These are phyloP conservation scores for Rhadinocentrus ornatus DNA, from an alignment of 2,797 vertebrate genomes.

Conservation along the genomic window DNA sequence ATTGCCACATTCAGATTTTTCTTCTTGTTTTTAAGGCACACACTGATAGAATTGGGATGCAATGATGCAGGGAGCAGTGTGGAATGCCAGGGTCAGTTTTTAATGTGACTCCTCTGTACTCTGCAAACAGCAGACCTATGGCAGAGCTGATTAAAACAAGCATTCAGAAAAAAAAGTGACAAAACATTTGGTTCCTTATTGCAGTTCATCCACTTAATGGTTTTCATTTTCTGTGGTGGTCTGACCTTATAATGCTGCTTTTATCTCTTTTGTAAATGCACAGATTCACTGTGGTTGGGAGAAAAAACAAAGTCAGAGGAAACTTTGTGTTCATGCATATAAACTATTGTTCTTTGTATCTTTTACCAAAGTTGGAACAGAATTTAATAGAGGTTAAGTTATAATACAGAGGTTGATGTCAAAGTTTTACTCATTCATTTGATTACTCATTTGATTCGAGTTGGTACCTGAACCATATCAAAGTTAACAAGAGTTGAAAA, in stretches of 20 bases:
- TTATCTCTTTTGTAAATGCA: neutral
- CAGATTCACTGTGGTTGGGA: neutral
- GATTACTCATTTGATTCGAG: neutral
- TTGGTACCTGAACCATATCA: neutral
- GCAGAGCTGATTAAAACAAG: conserved; percentile 18
- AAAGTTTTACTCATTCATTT: neutral
- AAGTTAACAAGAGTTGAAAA: neutral
- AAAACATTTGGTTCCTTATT: conserved; percentile 19
- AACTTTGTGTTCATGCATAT: too few species aligned
- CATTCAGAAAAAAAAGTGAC: conserved; percentile 1
- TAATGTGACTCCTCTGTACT: conserved; percentile 7
- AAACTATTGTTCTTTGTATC: too few species aligned
- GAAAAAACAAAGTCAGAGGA: too few species aligned
- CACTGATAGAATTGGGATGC: conserved; percentile 5
- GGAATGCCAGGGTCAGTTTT: neutral
- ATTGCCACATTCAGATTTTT: neutral
- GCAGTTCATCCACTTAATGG: conserved; percentile 1
- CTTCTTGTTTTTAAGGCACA: neutral
- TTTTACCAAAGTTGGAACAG: neutral
- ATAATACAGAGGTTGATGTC: too few species aligned
- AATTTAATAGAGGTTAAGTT: neutral
- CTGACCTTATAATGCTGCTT: conserved; percentile 26
- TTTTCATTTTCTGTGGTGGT: conserved; percentile 15
- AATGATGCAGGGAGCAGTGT: conserved; percentile 20
- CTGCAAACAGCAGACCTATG: neutral